Evolutionary conservation across 1,140 invertebrate genomes (phyloP).

Genomic region (Ips nitidus): DNA sequence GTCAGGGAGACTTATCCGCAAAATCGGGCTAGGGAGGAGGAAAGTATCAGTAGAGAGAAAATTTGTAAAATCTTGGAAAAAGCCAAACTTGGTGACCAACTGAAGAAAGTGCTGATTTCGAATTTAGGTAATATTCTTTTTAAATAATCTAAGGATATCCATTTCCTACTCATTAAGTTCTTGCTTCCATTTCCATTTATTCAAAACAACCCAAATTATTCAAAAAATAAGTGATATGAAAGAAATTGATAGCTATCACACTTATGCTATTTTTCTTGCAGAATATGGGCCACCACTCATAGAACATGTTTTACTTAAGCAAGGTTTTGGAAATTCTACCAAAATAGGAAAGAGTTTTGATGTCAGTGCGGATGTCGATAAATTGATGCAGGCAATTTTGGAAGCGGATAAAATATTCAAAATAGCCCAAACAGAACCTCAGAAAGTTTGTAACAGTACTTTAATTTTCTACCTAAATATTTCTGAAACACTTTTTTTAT

Average conservation of each 20-base stretch:
- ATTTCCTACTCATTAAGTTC: not conserved
- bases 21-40: constrained; percentile 67
- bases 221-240: not conserved
- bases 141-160: not conserved
- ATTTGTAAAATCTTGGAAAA: constrained; percentile 61
- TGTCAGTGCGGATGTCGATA: constrained; percentile 64
- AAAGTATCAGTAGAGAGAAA: constrained; percentile 52
- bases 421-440: constrained; percentile 54
- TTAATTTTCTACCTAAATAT: constrained; percentile 7
- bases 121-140: constrained; percentile 62
- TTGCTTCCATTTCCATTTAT: not conserved
- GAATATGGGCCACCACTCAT: constrained; percentile 89
- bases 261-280: constrained; percentile 45
- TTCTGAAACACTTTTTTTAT: constrained; percentile 16
- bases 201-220: not conserved
- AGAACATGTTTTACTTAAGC: constrained; percentile 80
- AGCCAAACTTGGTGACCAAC: constrained; percentile 72
- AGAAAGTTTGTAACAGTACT: constrained; percentile 52
- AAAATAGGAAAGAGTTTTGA: constrained; percentile 66
- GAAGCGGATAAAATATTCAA: constrained; percentile 69
- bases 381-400: constrained; percentile 68
- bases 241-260: too few relatives aligned
- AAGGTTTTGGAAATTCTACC: constrained; percentile 62
- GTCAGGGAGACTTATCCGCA: constrained; percentile 91
- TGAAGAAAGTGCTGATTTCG: constrained; percentile 87